These are phyloP conservation scores for Rhea pennata DNA, from an alignment of 2,113 vertebrate species.

Conservation along the genomic window DNA sequence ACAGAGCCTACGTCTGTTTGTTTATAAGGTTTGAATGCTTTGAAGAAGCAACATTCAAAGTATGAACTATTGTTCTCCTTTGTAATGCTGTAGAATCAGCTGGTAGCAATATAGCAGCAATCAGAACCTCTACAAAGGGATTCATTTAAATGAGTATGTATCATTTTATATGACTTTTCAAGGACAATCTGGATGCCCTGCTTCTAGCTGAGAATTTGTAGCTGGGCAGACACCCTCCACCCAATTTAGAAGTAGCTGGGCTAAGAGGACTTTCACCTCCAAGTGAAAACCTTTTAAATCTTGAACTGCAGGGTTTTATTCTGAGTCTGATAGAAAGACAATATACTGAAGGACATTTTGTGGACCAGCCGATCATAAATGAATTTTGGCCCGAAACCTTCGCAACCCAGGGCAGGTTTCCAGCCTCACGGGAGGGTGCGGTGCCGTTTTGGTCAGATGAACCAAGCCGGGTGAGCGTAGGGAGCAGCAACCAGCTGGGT, in stretches of 20 bases:
- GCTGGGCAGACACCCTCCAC: neutral
- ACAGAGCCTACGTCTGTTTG: neutral
- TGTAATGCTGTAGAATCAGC: neutral
- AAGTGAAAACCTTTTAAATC: neutral
- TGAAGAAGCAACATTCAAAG: constrained; percentile 14
- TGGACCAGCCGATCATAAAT: neutral
- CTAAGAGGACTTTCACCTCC: neutral
- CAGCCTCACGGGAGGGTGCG: accelerated
- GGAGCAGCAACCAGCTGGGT: neutral
- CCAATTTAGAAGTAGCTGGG: neutral
- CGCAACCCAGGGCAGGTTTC: neutral
- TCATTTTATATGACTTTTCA: neutral
- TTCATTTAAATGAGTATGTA: neutral
- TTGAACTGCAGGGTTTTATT: neutral
- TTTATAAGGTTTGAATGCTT: constrained; percentile 36
- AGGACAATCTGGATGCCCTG: neutral
- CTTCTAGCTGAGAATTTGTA: neutral
- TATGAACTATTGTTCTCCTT: constrained; percentile 4
- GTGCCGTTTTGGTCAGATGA: too few species aligned
- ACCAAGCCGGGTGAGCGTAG: too few species aligned
- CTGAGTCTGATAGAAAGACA: neutral
- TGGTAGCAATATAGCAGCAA: neutral
- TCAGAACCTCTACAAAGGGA: neutral
- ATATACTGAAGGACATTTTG: neutral
- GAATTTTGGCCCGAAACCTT: neutral